Base-by-base conservation (phyloP, 2,888 invertebrate genomes). In the Atethmia centrago region DNA sequence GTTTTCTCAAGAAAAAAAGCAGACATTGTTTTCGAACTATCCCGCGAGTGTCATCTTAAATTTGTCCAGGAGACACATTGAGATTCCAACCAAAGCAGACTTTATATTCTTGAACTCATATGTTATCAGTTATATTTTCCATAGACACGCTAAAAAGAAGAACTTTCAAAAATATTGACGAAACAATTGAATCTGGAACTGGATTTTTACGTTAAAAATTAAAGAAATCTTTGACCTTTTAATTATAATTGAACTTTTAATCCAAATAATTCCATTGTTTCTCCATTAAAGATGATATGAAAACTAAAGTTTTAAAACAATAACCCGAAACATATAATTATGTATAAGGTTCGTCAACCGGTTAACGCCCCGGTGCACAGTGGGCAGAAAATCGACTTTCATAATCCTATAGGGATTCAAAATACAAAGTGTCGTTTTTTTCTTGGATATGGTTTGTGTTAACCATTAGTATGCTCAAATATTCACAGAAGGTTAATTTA, bases 191-290 rank as follows among this genome's bases (percentile, higher is more conserved):
- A 31, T 16, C 40, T 16, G 19, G 56, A 58, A 74, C 28, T 25
- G 36, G 0, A 14, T 9, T 5, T 14, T 66, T 25, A 5, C 2
- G 12, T 66, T 14, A 9, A 65, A 36, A 45, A 8, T 45, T 1
- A 31, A 42, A n/a, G 0, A n/a, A 62, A 25, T 28, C 25, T 55
- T 67, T 51, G 16, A 70, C 49, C 9, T 31, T 10, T 25, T 25
- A 3, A 36, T 71, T 45, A 45, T 16, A 71, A 45, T 71, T 71
- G 19, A 31, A 42, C 3, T 19, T 49, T 70, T 3, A 25, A 25
- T 9, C n/a, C 3, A 55, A 5, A 25, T 71, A 42, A 42, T 45
- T 55, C 4, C 71, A 71, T 71, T 71, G 53, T 71, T 70, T 45
- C 0, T 55, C 16, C 25, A 64, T 10, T 42, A 19, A 40, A 9